Base-by-base conservation (phyloP, 2,888 invertebrate genomes). In the Fissipunctia ypsillon region DNA sequence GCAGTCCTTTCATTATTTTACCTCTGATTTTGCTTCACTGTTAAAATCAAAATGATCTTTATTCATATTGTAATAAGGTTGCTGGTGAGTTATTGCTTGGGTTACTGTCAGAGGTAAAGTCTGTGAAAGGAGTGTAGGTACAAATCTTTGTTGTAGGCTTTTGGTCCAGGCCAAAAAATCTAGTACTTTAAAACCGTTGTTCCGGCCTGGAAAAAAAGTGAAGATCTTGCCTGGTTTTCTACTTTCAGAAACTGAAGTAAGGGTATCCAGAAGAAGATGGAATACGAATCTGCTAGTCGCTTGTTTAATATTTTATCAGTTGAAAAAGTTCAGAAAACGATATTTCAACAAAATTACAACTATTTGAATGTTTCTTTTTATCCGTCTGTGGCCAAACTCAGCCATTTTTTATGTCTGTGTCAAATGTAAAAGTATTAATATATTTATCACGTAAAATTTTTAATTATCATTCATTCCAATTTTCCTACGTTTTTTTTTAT, bases 341-440 rank as follows among this genome's bases (percentile, higher is more conserved):
- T 65, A 60, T 65, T 45, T 69, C 43, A 35, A 52, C 14, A 3
- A 19, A 41, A 69, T 64, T 14, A 35, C 5, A 50, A 50, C 5
- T n/a, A 50, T 12, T n/a, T 50, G 12, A n/a, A 50, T 50, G n/a
- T 50, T n/a, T 50, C 12, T 50, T 12, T n/a, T n/a, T 12, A 50
- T 54, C 76, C 63, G 69, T 87, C 61, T 71, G 71, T 83, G 76
- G 73, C 69, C 74, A 79, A 66, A 76, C 67, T 67, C 28, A 64
- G 73, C 48, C 45, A 50, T 73, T 71, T 76, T 68, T 54, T 68
- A 78, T 65, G 68, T 78, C 69, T 78, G 87, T 84, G 87, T 87
- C 87, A 88, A 86, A 86, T 85, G 70, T 80, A 83, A 83, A 85
- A 88, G 88, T 88, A 87, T 87, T 87, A 83, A 73, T 80, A 86